These are phyloP conservation scores for Hemibagrus guttatus DNA, from an alignment of 2,797 vertebrate species.

Conservation along the genomic window DNA sequence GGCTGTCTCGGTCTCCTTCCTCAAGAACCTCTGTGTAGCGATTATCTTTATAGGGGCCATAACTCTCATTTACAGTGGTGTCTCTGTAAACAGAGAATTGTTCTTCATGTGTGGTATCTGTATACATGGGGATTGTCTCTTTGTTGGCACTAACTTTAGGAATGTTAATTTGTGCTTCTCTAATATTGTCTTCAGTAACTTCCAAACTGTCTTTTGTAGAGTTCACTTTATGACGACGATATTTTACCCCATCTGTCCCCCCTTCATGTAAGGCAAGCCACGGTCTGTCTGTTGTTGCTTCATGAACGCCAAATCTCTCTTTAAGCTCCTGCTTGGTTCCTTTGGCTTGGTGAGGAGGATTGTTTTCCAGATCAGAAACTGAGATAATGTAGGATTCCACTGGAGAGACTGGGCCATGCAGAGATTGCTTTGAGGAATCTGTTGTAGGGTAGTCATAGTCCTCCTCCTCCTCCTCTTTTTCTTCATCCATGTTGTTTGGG, in stretches of 20 bases:
- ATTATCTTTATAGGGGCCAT: slow-evolving; percentile 44
- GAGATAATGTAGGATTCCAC: slow-evolving; percentile 47
- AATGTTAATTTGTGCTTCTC: background rate
- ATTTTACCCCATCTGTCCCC: slow-evolving; percentile 18
- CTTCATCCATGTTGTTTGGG: slow-evolving; percentile 52
- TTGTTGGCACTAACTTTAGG: slow-evolving; percentile 33
- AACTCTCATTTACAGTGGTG: slow-evolving; percentile 44
- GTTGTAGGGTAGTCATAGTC: slow-evolving; percentile 73
- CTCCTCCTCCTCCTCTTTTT: slow-evolving; percentile 59
- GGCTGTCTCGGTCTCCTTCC: slow-evolving; percentile 17
- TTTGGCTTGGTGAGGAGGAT: slow-evolving; percentile 38
- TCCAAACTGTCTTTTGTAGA: slow-evolving; percentile 19
- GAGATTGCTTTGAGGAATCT: slow-evolving; percentile 59
- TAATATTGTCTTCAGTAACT: slow-evolving; percentile 28
- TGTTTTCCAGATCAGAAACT: slow-evolving; percentile 48
- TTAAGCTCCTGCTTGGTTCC: slow-evolving; percentile 69
- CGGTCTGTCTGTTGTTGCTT: slow-evolving; percentile 52
- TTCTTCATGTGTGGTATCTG: slow-evolving; percentile 22
- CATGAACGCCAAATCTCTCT: slow-evolving; percentile 65
- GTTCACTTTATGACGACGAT: slow-evolving; percentile 14
- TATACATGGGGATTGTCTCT: slow-evolving; percentile 13
- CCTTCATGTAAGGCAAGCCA: slow-evolving; percentile 41
- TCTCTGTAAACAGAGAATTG: slow-evolving; percentile 43
- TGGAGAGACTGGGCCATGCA: slow-evolving; percentile 40
- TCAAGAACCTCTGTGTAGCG: slow-evolving; percentile 9